Evolutionary conservation across 2,113 vertebrate species (phyloP).

Genomic region (Pheucticus melanocephalus): DNA sequence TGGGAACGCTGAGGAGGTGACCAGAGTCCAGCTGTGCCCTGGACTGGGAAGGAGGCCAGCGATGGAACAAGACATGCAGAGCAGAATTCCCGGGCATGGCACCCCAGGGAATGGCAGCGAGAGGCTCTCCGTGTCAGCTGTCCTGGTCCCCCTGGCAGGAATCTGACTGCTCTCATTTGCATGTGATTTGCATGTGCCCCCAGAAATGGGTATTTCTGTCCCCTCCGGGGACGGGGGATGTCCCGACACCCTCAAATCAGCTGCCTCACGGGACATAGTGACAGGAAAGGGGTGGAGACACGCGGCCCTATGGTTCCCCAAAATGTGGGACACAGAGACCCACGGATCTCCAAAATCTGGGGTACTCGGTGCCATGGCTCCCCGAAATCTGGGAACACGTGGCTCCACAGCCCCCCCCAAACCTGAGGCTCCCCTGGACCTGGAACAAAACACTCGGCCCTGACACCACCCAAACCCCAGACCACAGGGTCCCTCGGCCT

Average conservation of each 20-base stretch:
- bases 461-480: neutral
- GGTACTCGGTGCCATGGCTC: neutral
- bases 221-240: neutral
- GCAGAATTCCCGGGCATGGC: neutral
- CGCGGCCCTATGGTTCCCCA: neutral
- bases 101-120: neutral
- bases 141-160: neutral
- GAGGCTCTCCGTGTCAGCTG: neutral
- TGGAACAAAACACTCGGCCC: neutral
- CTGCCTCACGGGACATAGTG: neutral
- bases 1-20: accelerated
- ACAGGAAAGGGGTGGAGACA: neutral
- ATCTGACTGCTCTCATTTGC: neutral
- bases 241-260: neutral
- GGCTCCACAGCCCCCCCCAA: neutral
- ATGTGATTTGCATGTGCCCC: neutral
- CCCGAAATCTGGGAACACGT: neutral
- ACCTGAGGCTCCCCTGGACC: neutral
- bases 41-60: neutral
- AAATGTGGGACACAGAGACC: neutral
- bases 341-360: neutral
- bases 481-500: neutral
- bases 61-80: too few relatives aligned
- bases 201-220: neutral
- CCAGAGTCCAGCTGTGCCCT: neutral